Base-by-base conservation (phyloP, 2,888 invertebrate genomes). In the Lobophora halterata region DNA sequence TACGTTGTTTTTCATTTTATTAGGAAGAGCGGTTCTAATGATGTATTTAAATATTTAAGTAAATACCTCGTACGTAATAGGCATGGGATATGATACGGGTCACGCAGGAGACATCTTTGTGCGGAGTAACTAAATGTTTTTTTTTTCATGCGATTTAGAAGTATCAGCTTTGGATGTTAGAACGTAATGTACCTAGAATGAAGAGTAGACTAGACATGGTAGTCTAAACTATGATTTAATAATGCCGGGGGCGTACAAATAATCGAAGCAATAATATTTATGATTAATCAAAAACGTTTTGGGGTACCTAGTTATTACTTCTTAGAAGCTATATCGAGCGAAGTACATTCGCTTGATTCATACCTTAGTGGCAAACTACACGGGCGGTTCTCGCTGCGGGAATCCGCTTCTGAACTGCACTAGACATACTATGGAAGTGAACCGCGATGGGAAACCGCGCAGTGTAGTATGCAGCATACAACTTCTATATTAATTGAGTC, bases 131-230 rank as follows among this genome's bases (percentile, higher is more conserved):
- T 50, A 60, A 57, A 49, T 46, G 46, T 56, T 49, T 46, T 80
- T 79, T 80, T 80, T 81, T 78, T 69, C 79, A 81, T 75, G 74
- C 70, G 57, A 68, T 52, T 59, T 65, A 66, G 63, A 58, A 57
- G 61, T 60, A 61, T 65, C 64, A 57, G 85, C 85, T 85, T 85
- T 85, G 71, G 62, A 66, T 85, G 83, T 83, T 78, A 62, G 66
- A 49, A 66, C 61, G 64, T 45, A 49, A 37, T 26, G 30, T 30
- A 29, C 29, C 50, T 77, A 76, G 71, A 53, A 47, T 45, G 56
- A 52, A 59, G 55, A 58, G 7, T 61, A 37, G 64, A n/a, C n/a
- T 78, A 76, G 70, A 65, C 58, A 67, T 61, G 43, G 63, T 76
- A 74, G 71, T 55, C 42, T 49, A 65, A 55, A 64, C 70, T 49